Percentiles rank a stretch among this genome's conserved stretches.
phyloP scores from a whole-genome alignment of 35 echinoderm and acorn worm genomes.

The Chiridota heheva region DNA sequence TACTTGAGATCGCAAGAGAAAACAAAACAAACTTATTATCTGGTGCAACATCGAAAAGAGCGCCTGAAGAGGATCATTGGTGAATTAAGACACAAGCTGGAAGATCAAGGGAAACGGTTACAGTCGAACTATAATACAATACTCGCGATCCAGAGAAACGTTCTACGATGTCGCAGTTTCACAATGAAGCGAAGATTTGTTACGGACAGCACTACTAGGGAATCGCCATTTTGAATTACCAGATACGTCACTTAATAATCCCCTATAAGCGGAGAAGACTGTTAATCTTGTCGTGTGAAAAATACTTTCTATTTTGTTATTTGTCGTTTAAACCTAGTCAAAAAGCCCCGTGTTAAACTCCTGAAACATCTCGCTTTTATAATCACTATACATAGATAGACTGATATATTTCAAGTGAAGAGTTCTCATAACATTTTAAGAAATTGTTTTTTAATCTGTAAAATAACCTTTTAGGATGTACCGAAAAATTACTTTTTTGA shows the following conservation, averaged over 20 bases:
- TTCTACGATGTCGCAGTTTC: conserved; percentile 89
- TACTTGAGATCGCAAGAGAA: conserved; percentile 59
- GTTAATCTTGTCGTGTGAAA: too few species aligned
- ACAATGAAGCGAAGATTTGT: conserved; percentile 28
- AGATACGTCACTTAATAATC: not conserved
- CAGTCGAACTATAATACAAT: conserved; percentile 78
- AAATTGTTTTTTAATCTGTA: too few species aligned
- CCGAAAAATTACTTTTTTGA: too few species aligned
- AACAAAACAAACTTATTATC: conserved; percentile 49
- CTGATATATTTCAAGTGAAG: too few species aligned
- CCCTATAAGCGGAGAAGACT: too few species aligned
- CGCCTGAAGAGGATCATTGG: conserved; percentile 65
- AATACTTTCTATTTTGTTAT: too few species aligned
- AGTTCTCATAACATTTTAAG: too few species aligned
- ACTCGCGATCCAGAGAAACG: conserved; percentile 66
- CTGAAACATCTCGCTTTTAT: too few species aligned
- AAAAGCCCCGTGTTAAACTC: too few species aligned
- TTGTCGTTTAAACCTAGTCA: too few species aligned
- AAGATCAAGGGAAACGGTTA: conserved; percentile 70
- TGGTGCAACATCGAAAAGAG: conserved; percentile 65
- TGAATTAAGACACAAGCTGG: conserved; percentile 70
- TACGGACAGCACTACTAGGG: conserved; percentile 24
- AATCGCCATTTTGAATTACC: conserved; percentile 56
- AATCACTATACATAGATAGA: too few species aligned
- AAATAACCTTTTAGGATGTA: too few species aligned